These are phyloP conservation scores for Protobothrops flavoviridis DNA, from an alignment of 2,113 vertebrate species.

Conservation along the genomic window DNA sequence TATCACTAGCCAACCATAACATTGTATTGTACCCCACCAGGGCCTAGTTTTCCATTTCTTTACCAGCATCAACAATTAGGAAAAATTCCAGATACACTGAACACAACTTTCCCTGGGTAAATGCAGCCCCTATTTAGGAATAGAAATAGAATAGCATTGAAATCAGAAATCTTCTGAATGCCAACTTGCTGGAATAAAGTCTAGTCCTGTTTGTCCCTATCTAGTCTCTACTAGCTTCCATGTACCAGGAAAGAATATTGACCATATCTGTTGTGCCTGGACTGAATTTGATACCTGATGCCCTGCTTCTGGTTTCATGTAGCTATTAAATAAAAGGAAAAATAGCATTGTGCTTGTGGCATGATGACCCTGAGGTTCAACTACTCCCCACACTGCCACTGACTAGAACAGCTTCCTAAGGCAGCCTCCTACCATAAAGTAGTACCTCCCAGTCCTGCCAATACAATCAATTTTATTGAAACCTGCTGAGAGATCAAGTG, in stretches of 20 bases:
- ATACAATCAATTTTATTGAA: not conserved
- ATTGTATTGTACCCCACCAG: not conserved
- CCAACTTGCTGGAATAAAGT: not conserved
- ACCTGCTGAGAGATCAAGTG: not conserved
- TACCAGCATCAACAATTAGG: not conserved
- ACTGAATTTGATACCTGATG: not conserved
- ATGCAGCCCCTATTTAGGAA: not conserved
- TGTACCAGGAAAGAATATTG: not conserved
- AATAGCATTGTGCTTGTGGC: not conserved
- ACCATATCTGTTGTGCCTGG: not conserved
- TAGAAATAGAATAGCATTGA: not conserved
- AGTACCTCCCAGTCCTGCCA: not conserved
- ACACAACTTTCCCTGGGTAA: not conserved
- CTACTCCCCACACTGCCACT: not conserved
- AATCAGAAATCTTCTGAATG: not conserved
- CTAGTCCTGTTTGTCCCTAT: not conserved
- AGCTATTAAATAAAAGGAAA: not conserved
- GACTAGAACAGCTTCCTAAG: not conserved
- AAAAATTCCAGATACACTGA: not conserved
- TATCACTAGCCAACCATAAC: not conserved
- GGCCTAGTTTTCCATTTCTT: not conserved
- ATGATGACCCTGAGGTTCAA: not conserved
- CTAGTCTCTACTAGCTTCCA: not conserved
- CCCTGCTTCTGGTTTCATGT: not conserved
- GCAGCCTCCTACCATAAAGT: not conserved